These are phyloP conservation scores for Xenopus borealis DNA, from an alignment of 2,113 vertebrate genomes.

Conservation along the genomic window DNA sequence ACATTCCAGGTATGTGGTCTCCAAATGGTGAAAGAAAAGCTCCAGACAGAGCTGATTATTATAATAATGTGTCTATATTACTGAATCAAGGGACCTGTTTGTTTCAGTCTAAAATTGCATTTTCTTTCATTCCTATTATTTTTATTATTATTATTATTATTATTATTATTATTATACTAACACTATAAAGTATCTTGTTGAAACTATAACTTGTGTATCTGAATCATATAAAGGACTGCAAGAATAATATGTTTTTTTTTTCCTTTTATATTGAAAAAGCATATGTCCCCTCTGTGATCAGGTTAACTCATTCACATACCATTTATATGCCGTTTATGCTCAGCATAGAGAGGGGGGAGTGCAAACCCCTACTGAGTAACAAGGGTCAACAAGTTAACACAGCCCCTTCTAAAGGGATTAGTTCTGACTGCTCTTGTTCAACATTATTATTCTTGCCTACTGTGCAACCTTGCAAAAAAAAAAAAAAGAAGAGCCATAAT, in stretches of 20 bases:
- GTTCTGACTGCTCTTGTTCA: background rate
- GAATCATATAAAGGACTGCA: too few species aligned
- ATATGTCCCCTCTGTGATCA: background rate
- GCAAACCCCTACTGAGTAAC: background rate
- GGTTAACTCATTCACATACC: slow-evolving; percentile 13
- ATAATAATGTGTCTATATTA: background rate
- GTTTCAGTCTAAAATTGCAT: too few species aligned
- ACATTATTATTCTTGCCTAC: slow-evolving; percentile 18
- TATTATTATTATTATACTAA: too few species aligned
- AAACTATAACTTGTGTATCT: too few species aligned
- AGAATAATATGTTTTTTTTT: too few species aligned
- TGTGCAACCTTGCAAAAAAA: slow-evolving; percentile 5
- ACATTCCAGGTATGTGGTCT: slow-evolving; percentile 91
- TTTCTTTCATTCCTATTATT: background rate
- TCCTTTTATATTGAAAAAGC: background rate
- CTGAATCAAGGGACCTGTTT: too few species aligned
- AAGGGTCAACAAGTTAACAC: slow-evolving; percentile 23
- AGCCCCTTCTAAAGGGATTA: slow-evolving; percentile 10
- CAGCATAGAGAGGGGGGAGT: slow-evolving; percentile 23
- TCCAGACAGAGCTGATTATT: background rate
- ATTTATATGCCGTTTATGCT: background rate
- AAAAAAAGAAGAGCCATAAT: background rate
- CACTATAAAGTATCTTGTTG: too few species aligned
- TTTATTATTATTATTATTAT: too few species aligned
- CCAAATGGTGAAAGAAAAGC: slow-evolving; percentile 45